Evolutionary conservation across 2,113 vertebrate species (phyloP).

Genomic region (Mohoua ochrocephala): DNA sequence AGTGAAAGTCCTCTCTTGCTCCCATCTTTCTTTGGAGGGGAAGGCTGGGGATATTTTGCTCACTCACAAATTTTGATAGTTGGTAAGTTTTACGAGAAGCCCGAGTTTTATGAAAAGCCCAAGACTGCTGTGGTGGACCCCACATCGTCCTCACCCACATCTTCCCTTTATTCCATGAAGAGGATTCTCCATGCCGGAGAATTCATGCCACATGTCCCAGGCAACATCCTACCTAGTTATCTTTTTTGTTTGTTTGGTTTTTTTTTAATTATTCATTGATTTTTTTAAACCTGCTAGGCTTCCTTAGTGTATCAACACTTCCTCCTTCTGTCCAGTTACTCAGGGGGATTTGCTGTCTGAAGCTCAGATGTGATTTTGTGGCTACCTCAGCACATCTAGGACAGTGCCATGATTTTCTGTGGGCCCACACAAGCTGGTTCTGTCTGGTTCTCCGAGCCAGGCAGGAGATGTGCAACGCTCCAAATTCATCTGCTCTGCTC

Average conservation of each 20-base stretch:
- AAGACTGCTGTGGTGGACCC: background rate
- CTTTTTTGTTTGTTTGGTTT: too few relatives aligned
- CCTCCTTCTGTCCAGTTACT: background rate
- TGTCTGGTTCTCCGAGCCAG: background rate
- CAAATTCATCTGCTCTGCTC: background rate
- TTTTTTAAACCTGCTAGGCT: background rate
- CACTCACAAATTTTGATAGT: background rate
- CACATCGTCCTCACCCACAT: background rate
- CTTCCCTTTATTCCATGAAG: background rate
- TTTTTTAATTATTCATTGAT: background rate
- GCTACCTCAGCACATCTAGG: background rate
- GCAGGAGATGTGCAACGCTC: background rate
- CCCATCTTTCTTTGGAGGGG: background rate
- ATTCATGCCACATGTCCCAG: background rate
- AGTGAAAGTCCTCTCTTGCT: background rate
- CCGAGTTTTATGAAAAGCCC: background rate
- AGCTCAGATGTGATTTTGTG: background rate
- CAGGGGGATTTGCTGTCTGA: background rate
- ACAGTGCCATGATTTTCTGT: background rate
- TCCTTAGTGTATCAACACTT: background rate
- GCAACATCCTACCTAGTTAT: too few relatives aligned
- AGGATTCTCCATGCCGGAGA: background rate
- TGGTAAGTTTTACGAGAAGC: background rate
- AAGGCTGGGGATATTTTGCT: background rate
- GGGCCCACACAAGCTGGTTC: background rate